Conservation (phyloP, 2,797 vertebrate species). For the Chrosomus eos region DNA sequence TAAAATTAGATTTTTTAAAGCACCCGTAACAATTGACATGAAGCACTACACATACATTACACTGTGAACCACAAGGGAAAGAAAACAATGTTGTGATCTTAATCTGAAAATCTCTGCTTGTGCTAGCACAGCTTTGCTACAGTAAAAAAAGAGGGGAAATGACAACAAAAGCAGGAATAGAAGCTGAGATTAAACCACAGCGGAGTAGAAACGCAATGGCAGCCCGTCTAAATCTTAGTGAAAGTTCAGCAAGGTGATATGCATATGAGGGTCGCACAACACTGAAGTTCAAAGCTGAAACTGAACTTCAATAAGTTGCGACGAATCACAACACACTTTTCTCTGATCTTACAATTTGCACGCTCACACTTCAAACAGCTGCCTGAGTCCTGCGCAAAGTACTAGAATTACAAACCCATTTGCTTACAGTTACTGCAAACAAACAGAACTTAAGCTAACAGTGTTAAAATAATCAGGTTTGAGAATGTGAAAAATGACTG, state of each 20-base stretch:
- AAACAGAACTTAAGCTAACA: constrained; percentile 15
- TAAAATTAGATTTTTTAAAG: constrained; percentile 31
- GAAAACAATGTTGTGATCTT: constrained; percentile 60
- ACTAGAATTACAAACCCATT: constrained; percentile 33
- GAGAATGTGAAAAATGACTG: neutral
- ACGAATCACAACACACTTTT: constrained; percentile 57
- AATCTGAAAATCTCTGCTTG: constrained; percentile 64
- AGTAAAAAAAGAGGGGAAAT: constrained; percentile 71
- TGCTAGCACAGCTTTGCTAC: constrained; percentile 56
- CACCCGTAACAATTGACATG: constrained; percentile 63
- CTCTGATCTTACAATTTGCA: constrained; percentile 33
- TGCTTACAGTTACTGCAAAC: constrained; percentile 15
- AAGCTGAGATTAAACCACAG: constrained; percentile 61
- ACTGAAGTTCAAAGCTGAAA: constrained; percentile 68
- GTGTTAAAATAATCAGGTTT: neutral
- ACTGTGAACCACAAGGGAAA: constrained; percentile 20
- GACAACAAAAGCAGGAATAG: constrained; percentile 69
- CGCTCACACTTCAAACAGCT: constrained; percentile 48
- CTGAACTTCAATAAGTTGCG: constrained; percentile 67
- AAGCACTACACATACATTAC: constrained; percentile 59
- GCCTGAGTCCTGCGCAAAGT: constrained; percentile 42
- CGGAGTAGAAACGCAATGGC: constrained; percentile 16
- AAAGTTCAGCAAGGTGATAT: constrained; percentile 36
- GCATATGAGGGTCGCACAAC: constrained; percentile 46
- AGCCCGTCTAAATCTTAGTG: constrained; percentile 39